A percentile compares a stretch with the other conserved stretches of the same genome.
Conservation (phyloP, 2,113 vertebrate species). For the Sinosuthora webbiana region DNA sequence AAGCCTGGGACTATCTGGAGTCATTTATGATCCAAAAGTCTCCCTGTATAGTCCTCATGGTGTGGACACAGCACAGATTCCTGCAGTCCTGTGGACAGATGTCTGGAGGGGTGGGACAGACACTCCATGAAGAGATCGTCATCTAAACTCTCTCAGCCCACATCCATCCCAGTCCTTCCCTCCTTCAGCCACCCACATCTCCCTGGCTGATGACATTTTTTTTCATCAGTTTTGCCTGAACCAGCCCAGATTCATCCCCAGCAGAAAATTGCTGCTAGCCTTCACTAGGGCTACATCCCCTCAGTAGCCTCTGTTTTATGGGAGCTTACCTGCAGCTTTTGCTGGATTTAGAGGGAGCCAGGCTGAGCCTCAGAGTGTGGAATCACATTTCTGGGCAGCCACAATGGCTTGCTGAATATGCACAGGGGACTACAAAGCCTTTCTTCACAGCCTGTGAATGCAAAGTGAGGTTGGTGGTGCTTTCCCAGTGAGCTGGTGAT, state of each 20-base stretch:
- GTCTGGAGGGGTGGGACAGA: neutral
- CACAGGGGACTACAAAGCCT: neutral
- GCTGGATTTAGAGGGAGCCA: neutral
- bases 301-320: fast-evolving
- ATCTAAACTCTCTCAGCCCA: neutral
- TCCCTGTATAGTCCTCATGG: fast-evolving
- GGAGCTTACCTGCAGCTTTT: neutral
- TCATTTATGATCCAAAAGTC: neutral
- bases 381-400: neutral
- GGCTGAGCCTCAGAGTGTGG: fast-evolving
- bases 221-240: fast-evolving
- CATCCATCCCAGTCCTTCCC: neutral
- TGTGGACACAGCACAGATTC: neutral
- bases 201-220: neutral
- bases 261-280: neutral
- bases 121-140: neutral
- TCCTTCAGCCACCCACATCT: neutral
- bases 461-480: neutral
- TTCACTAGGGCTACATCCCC: neutral
- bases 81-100: neutral
- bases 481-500: neutral
- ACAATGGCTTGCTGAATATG: neutral
- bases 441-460: neutral
- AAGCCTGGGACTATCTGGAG: neutral
- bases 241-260: neutral